Conservation (phyloP, 2,888 invertebrate species). For the Atethmia centrago region DNA sequence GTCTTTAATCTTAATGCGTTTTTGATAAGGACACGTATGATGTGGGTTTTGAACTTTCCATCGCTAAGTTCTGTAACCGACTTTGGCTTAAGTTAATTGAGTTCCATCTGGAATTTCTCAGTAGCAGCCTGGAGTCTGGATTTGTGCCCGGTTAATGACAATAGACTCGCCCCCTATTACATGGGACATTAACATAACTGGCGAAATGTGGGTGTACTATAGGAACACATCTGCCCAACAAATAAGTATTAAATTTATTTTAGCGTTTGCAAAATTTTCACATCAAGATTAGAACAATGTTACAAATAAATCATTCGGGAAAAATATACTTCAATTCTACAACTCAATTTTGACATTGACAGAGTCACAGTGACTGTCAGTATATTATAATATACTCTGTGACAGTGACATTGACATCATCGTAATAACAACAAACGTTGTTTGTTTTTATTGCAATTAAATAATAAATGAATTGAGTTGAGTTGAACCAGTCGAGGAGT, state of each 20-base stretch:
- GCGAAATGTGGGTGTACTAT: not conserved
- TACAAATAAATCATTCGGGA: not conserved
- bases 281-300: not conserved
- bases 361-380: not conserved
- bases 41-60: no score
- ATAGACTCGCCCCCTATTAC: no score
- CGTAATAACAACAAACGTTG: not conserved
- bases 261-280: not conserved
- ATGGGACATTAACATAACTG: not conserved
- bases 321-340: not conserved
- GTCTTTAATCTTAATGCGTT: no score
- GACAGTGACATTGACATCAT: slow-evolving; percentile 1
- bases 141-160: no score
- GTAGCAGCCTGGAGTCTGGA: no score
- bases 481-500: not conserved
- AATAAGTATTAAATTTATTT: not conserved
- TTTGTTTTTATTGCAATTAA: not conserved
- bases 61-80: no score
- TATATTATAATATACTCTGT: no score
- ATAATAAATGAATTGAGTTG: not conserved
- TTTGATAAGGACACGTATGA: no score
- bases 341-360: slow-evolving; percentile 26
- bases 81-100: no score
- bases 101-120: no score
- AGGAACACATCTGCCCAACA: not conserved